Evolutionary conservation across 2,113 vertebrate species (phyloP).

Genomic region (Corythornis cristatus): DNA sequence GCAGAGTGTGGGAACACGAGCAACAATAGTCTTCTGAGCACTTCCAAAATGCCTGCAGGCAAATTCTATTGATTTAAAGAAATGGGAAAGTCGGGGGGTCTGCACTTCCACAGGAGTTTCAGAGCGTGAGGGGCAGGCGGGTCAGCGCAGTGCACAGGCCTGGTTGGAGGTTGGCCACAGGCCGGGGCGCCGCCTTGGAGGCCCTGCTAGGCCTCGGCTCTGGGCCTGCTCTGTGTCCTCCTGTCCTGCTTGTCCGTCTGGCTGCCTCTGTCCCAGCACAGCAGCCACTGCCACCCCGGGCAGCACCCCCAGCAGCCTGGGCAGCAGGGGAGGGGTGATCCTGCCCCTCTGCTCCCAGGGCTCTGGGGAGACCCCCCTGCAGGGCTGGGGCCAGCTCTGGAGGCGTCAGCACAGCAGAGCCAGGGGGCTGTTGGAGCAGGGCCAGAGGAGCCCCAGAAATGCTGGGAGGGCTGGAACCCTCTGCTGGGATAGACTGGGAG

Average conservation of each 20-base stretch:
- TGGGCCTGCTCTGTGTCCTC: background rate
- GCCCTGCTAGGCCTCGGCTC: rapidly evolving
- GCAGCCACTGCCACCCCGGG: too few relatives aligned
- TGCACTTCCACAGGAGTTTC: background rate
- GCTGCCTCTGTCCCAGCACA: too few relatives aligned
- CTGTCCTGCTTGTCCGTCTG: background rate
- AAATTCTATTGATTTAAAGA: slow-evolving; percentile 2
- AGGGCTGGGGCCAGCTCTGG: too few relatives aligned
- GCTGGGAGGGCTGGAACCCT: too few relatives aligned
- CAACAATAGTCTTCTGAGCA: background rate
- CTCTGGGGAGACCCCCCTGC: too few relatives aligned
- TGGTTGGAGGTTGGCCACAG: background rate
- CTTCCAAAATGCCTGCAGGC: background rate
- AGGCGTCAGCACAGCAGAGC: too few relatives aligned
- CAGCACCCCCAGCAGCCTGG: too few relatives aligned
- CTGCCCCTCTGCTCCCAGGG: too few relatives aligned
- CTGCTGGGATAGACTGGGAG: too few relatives aligned
- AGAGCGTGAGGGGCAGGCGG: background rate
- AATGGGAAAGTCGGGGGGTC: background rate
- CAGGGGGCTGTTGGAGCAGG: too few relatives aligned
- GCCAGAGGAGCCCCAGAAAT: too few relatives aligned
- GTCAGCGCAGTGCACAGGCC: background rate
- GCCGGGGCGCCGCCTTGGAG: rapidly evolving
- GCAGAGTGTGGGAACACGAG: slow-evolving; percentile 22
- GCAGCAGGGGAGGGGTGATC: too few relatives aligned